Evolutionary conservation across 2,797 vertebrate species (phyloP).

Genomic region (Sebastes kiyomatsui): DNA sequence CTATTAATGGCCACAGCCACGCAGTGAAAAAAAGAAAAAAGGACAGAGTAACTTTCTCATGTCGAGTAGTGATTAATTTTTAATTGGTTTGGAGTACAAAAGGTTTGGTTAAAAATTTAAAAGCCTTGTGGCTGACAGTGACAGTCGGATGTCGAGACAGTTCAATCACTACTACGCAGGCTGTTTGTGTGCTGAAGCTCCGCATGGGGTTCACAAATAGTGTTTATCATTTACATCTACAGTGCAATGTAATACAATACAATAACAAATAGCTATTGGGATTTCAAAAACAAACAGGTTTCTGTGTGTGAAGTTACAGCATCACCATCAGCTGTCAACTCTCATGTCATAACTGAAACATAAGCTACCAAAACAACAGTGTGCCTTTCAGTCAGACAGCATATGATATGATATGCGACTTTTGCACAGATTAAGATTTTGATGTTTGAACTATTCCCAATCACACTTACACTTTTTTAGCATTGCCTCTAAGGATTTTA

Average conservation of each 20-base stretch:
- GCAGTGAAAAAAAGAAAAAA: slow-evolving; percentile 48
- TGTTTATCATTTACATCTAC: slow-evolving; percentile 28
- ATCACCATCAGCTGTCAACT: not conserved
- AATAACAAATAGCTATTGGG: not conserved
- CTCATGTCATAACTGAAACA: not conserved
- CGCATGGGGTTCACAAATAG: not conserved
- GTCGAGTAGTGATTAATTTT: slow-evolving; percentile 87
- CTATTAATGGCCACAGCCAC: slow-evolving; percentile 80
- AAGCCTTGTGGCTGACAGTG: slow-evolving; percentile 80
- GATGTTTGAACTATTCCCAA: not conserved
- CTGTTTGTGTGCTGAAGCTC: slow-evolving; percentile 29
- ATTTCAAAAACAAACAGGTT: not conserved
- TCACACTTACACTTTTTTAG: not conserved
- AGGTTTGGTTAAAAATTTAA: slow-evolving; percentile 89
- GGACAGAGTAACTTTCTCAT: slow-evolving; percentile 71
- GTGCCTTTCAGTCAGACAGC: not conserved
- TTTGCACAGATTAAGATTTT: not conserved
- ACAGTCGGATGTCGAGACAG: slow-evolving; percentile 74
- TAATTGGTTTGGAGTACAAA: slow-evolving; percentile 87
- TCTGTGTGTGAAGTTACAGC: not conserved
- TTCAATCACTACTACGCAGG: slow-evolving; percentile 58
- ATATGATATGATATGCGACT: not conserved
- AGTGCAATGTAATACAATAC: not conserved
- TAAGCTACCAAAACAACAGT: not conserved
- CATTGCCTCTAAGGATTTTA: not conserved